Percentiles rank a stretch among this genome's conserved stretches.
Evolutionary conservation across 2,113 vertebrate species (phyloP).

Genomic region (Malurus cyaneus): DNA sequence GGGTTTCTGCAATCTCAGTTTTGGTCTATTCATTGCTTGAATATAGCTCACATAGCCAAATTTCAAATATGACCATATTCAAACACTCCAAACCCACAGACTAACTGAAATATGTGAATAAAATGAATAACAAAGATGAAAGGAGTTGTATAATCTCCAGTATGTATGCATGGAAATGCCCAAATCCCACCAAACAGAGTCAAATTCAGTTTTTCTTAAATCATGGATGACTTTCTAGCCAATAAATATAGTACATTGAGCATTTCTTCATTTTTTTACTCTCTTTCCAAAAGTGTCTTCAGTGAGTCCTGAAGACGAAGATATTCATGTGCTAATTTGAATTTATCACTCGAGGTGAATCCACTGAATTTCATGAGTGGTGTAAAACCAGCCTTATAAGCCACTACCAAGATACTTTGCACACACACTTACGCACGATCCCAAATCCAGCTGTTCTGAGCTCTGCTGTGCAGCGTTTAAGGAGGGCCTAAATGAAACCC

Average conservation of each 20-base stretch:
- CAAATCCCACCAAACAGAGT: background rate
- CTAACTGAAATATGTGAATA: background rate
- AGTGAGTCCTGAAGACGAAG: background rate
- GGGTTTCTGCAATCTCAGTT: background rate
- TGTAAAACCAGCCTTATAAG: background rate
- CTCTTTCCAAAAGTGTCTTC: background rate
- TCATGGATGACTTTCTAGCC: background rate
- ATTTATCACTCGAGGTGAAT: background rate
- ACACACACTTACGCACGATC: background rate
- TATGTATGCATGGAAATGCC: accelerated
- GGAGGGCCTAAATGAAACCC: background rate
- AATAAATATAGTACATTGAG: background rate
- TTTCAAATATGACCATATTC: background rate
- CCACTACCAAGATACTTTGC: background rate
- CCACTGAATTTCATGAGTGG: background rate
- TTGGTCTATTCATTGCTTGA: background rate
- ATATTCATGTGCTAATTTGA: background rate
- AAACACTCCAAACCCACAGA: background rate
- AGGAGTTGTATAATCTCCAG: background rate
- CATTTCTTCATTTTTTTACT: background rate
- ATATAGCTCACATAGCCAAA: background rate
- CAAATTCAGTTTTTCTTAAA: background rate
- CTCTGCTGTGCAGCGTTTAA: background rate
- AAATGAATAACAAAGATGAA: background rate
- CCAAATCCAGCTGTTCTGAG: background rate